Base-by-base conservation (phyloP, 2,888 invertebrate species). In the Calameuta pallipes region DNA sequence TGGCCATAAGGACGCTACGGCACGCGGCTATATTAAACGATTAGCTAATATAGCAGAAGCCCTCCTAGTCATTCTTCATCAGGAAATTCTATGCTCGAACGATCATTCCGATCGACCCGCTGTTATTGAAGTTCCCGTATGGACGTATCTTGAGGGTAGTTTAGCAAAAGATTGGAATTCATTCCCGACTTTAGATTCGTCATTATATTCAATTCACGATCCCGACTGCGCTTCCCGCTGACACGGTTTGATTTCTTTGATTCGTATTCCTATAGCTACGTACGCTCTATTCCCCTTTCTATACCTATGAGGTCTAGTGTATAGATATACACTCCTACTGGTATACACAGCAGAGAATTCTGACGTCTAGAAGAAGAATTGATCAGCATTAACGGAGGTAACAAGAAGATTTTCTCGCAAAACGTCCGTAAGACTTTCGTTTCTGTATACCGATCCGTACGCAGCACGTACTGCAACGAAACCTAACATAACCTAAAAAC, bases 11-110 rank as follows among this genome's bases (percentile, higher is more conserved):
- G 56, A 56, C 56, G 56, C 23, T 23, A 56, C 23, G 56, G 56
- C 23, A 56, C 56, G 56, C 23, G 79, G 84, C 83, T 87, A 87
- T 86, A 84, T 86, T 86, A 86, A 87, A 84, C 83, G 86, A 84
- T 86, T 86, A 85, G 82, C 82, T 83, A 85, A 84, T 82, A 74
- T 71, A 23, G 56, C 56, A 23, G 23, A 56, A 23, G 56, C 56
- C 9, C 56, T 56, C 23, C 6, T 6, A 1, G 23, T 56, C 9
- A 56, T 56, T 56, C 56, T 23, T 23, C 56, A 0, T 23, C 56
- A 6, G 2, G 56, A 23, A 56, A 56, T 56, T 56, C 23, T 23
- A 23, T 23, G 56, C 9, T 56, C 56, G 9, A 56, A 56, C 41
- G 41, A 56, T 23, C 23, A 1, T 56, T 15, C 56, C 15, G 23